A percentile compares a stretch with the other conserved stretches of the same genome.
These are phyloP conservation scores for Ditylenchus weischeri DNA, from an alignment of 2,888 invertebrate genomes.

Conservation along the genomic window DNA sequence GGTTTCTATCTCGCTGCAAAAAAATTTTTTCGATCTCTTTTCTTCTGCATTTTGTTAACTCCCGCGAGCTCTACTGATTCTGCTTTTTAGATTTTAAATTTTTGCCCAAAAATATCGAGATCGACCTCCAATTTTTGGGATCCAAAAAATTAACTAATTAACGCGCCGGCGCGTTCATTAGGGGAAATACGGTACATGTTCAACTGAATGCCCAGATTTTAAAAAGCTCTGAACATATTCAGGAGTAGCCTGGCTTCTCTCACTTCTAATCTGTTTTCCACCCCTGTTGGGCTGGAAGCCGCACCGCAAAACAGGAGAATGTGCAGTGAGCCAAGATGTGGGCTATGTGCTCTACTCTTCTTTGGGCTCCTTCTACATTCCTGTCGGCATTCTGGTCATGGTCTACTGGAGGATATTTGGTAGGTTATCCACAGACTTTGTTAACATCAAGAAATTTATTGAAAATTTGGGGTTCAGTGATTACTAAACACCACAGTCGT, in stretches of 20 bases:
- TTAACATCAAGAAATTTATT: no score
- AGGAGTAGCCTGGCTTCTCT: constrained; percentile 57
- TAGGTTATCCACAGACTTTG: background rate
- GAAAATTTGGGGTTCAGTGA: constrained; percentile 35
- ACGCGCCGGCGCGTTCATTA: no score
- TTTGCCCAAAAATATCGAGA: no score
- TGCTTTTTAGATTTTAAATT: no score
- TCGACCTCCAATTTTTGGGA: no score
- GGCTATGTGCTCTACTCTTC: constrained; percentile 88
- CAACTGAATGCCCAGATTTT: no score
- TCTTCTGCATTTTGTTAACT: no score
- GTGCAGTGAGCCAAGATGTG: constrained; percentile 18
- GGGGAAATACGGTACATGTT: no score
- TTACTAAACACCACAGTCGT: constrained; percentile 54
- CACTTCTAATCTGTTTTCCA: constrained; percentile 55
- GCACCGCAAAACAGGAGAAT: constrained; percentile 30
- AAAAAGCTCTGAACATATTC: constrained; percentile 15
- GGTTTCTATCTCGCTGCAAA: no score
- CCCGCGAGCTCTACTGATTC: no score
- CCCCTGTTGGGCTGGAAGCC: constrained; percentile 58
- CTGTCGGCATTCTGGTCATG: constrained; percentile 70
- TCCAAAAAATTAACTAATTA: no score
- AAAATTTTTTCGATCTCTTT: no score
- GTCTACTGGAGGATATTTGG: constrained; percentile 55
- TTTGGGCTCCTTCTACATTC: constrained; percentile 96